phyloP scores from a whole-genome alignment of 1,140 invertebrate species.

The Helicorthomorpha holstii region DNA sequence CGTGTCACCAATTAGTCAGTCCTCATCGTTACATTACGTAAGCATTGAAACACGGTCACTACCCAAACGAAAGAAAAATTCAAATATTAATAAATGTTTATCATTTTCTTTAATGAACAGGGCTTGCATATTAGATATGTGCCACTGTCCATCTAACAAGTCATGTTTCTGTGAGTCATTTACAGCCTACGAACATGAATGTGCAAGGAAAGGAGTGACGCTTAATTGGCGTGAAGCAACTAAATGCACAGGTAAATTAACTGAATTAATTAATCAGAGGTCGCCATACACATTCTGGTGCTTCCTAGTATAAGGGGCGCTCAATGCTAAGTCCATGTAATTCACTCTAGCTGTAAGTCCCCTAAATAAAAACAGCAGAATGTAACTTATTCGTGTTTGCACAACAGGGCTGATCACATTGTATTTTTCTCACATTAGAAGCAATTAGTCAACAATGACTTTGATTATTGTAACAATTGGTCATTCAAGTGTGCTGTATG shows the following conservation, averaged over 20 bases:
- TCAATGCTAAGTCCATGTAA: neutral
- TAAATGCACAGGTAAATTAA: slow-evolving; percentile 32
- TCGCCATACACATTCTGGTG: neutral
- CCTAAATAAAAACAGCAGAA: too few relatives aligned
- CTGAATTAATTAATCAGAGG: neutral
- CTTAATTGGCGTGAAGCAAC: slow-evolving; percentile 37
- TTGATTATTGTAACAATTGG: too few relatives aligned
- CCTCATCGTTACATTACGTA: slow-evolving; percentile 55
- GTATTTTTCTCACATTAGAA: too few relatives aligned
- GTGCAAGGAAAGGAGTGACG: slow-evolving; percentile 45
- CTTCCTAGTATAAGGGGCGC: neutral
- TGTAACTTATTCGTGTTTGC: neutral
- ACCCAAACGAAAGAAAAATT: neutral
- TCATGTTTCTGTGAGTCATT: slow-evolving; percentile 77
- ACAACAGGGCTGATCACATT: neutral
- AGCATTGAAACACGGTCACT: slow-evolving; percentile 12
- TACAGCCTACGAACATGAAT: slow-evolving; percentile 71
- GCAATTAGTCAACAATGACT: too few relatives aligned
- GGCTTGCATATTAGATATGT: slow-evolving; percentile 75
- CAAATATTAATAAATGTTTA: neutral
- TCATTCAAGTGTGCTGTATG: too few relatives aligned
- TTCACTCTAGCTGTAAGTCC: neutral
- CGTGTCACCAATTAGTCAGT: slow-evolving; percentile 55
- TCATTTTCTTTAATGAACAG: slow-evolving; percentile 19
- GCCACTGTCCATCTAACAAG: slow-evolving; percentile 58